phyloP scores from a whole-genome alignment of 2,888 invertebrate species.

The Scrobipalpa atriplicella region DNA sequence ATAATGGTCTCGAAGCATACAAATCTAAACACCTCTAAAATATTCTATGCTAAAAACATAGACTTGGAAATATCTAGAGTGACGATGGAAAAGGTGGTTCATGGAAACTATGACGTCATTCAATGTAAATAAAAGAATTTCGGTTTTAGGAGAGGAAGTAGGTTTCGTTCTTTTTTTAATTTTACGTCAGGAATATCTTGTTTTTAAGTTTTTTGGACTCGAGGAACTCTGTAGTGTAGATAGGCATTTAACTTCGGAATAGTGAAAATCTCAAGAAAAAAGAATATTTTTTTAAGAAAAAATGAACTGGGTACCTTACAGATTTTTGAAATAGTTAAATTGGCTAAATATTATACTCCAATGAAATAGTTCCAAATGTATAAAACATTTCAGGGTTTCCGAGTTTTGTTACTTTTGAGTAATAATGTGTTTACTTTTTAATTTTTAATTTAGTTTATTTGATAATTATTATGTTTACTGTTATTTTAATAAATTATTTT shows the following conservation, averaged over 20 bases:
- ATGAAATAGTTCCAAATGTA: slow-evolving; percentile 27
- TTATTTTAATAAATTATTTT: slow-evolving; percentile 61
- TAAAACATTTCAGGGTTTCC: slow-evolving; percentile 35
- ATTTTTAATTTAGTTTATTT: slow-evolving; percentile 55
- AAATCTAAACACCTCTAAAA: background rate
- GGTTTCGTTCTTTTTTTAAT: slow-evolving; percentile 37
- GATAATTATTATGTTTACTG: slow-evolving; percentile 51
- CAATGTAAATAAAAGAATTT: slow-evolving; percentile 33
- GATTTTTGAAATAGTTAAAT: slow-evolving; percentile 16
- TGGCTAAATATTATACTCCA: slow-evolving; percentile 17
- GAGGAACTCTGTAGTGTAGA: slow-evolving; percentile 37
- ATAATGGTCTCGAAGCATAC: background rate
- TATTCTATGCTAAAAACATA: background rate
- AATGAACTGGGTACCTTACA: slow-evolving; percentile 8
- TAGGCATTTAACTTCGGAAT: slow-evolving; percentile 9
- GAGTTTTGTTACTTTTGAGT: slow-evolving; percentile 54
- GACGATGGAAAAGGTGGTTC: background rate
- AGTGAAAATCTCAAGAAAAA: background rate
- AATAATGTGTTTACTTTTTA: slow-evolving; percentile 61
- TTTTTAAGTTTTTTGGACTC: slow-evolving; percentile 39
- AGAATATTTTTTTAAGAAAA: background rate
- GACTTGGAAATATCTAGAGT: slow-evolving; percentile 1
- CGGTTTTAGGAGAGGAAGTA: slow-evolving; percentile 38
- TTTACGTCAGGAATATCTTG: slow-evolving; percentile 36
- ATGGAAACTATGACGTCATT: slow-evolving; percentile 23